Evolutionary conservation across 2,113 vertebrate genomes (phyloP), one percentile per base, ranked within the genome.

Genomic region (Lonchura striata): DNA sequence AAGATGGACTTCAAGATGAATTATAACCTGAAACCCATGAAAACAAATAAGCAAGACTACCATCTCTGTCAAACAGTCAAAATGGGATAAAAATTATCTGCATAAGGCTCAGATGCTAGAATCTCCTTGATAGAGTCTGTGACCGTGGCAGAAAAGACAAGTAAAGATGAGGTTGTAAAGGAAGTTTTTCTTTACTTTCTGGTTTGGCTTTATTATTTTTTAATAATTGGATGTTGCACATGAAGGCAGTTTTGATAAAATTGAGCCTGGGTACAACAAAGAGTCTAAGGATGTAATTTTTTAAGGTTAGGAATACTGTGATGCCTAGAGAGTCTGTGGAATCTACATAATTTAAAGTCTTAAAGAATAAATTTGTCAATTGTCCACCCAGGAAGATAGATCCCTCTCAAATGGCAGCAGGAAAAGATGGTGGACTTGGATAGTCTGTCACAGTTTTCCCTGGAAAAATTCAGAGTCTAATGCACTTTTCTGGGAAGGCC

Each of bases 291-390:
- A 39, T 50, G 22, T 82, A 61, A 47, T n/a, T 35, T 35, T 49
- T 75, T 54, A 90, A 79, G 28, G 13, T 54, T 90, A 71, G 57
- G 35, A 76, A 66, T 24, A 75, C 1, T 59, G 21, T 7, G 15
- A 74, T 53, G 21, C 13, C 17, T 28, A 57, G 17, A 31, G 18
- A 86, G 30, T 39, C 39, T 0, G 0, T 23, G 23, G 24, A 85
- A 35, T n/a, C 30, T 66, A 25, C 1, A 2, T 42, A 1, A 68
- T 3, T 37, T 41, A 9, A 59, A 68, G 14, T 46, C 42, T 50
- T 75, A 82, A 10, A 71, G 42, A 68, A 46, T 6, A 54, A 23
- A 31, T 76, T 46, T 6, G 6, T 39, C 17, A 63, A 64, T 2
- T 82, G 20, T 37, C 10, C 0, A 0, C 31, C 44, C 37, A 59